Conservation (phyloP, 2,888 invertebrate species). For the Aphodius sticticus region DNA sequence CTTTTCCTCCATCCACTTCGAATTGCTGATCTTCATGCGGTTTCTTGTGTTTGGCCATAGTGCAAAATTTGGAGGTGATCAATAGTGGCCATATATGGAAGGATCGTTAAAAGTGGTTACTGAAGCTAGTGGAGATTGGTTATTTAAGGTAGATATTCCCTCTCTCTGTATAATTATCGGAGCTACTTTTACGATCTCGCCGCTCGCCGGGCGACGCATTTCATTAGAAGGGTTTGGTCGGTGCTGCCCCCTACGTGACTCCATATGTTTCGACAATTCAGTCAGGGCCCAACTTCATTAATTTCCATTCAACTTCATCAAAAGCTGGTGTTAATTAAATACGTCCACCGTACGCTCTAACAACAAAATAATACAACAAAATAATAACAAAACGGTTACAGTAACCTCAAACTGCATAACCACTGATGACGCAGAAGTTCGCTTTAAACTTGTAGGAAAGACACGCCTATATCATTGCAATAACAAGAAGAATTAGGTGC, state of each 20-base stretch:
- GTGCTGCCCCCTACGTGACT: background rate
- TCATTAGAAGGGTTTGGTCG: background rate
- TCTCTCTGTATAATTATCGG: background rate
- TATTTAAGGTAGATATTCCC: background rate
- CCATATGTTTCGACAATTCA: background rate
- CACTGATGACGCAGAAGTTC: no score
- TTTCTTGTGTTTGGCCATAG: no score
- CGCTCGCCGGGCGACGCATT: background rate
- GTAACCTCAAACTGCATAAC: no score
- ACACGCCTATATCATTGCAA: no score
- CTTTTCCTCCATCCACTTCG: no score
- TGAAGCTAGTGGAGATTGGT: background rate
- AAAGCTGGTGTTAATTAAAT: background rate
- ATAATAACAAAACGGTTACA: background rate
- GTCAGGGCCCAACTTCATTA: background rate
- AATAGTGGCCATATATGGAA: background rate
- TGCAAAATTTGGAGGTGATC: background rate
- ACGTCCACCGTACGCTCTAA: background rate
- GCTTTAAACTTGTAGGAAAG: no score
- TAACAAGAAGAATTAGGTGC: no score
- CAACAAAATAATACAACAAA: background rate
- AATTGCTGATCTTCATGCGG: no score
- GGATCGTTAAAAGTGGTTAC: background rate
- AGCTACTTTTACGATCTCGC: background rate
- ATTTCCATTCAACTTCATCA: background rate